A percentile compares a stretch with the other conserved stretches of the same genome.
These are phyloP conservation scores for Gobio gobio DNA, from an alignment of 2,113 vertebrate species.

Conservation along the genomic window DNA sequence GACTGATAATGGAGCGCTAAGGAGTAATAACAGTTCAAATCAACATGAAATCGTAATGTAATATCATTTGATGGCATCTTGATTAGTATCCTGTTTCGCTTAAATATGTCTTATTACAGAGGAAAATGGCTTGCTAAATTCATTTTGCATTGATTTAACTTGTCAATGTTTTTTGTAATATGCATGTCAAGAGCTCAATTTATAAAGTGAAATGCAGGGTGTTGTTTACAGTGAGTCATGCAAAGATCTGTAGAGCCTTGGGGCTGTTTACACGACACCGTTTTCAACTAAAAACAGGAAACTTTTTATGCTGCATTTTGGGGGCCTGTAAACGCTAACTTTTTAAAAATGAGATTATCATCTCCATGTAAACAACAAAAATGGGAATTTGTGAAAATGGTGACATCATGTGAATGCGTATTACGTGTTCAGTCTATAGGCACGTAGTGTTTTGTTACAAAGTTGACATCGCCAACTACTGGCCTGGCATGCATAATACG, in stretches of 20 bases:
- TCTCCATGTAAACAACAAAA: no score
- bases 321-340: no score
- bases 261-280: no score
- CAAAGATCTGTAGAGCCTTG: not conserved
- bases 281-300: no score
- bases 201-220: not conserved
- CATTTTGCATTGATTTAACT: not conserved
- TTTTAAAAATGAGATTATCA: no score
- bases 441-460: no score
- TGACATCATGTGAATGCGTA: no score
- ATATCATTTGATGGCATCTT: not conserved
- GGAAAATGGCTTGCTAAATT: not conserved
- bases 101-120: not conserved
- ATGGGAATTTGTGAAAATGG: no score
- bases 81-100: not conserved
- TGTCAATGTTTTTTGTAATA: not conserved
- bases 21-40: not conserved
- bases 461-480: no score
- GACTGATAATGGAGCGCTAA: not conserved
- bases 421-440: no score
- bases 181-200: not conserved
- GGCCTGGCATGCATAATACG: no score
- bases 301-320: no score
- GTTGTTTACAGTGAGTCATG: not conserved
- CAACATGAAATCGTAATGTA: not conserved